Evolutionary conservation across 1,140 invertebrate genomes (phyloP), one percentile per base, ranked within the genome.

Genomic region (Acromyrmex charruanus): DNA sequence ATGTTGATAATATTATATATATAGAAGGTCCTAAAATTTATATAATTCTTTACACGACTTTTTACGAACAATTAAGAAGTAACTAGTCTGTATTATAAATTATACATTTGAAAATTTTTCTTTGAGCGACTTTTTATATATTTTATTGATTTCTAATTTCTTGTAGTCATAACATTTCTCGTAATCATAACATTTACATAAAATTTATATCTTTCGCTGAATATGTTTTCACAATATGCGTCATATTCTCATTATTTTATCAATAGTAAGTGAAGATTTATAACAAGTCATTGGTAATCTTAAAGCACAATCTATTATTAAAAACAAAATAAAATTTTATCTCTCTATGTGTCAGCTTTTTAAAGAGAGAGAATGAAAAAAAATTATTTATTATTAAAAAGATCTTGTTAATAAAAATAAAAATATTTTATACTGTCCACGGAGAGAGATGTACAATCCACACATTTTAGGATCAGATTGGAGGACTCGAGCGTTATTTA

Each of bases 261-360:
- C 9, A n/a, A 49, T 5, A 68, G 3, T 66, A 66, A 10, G 10
- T 10, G 12, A 25, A 68, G 6, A 4, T 69, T 69, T 21, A 69
- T 69, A 21, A 68, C 16, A 65, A 6, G 65, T 69, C 66, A 49
- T 18, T 49, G 66, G 44, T 69, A 69, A 69, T 7, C 3, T 44
- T 39, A 12, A 68, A 21, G 0, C n/a, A 14, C 3, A 4, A 4
- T 39, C 9, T 21, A 12, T 12, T 66, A 10, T 66, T 66, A 21
- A 39, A 35, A 35, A 65, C 16, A 63, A 12, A 12, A 61, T 0
- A 35, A n/a, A 3, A n/a, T 12, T 35, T n/a, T 66, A 1, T n/a
- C 5, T 66, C 31, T 66, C 3, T n/a, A 4, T 12, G 1, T 12
- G 0, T 66, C 9, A 66, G 18, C 1, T n/a, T 66, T 35, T 35